A percentile compares a stretch with the other conserved stretches of the same genome.
Conservation (phyloP, 2,888 invertebrate genomes). For the Dexiosoma caninum region DNA sequence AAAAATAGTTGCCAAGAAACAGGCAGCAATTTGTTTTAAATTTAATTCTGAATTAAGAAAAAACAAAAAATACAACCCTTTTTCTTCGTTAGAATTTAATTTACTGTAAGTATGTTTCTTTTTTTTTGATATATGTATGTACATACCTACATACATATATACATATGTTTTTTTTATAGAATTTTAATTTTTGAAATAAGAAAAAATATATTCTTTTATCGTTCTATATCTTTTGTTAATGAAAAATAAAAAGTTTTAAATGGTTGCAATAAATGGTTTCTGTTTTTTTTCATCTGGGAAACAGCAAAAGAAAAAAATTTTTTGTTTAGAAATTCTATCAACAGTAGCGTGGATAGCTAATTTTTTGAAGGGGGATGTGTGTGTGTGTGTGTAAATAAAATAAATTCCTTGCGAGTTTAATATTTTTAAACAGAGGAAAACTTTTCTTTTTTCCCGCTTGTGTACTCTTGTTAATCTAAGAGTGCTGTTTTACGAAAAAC, state of each 20-base stretch:
- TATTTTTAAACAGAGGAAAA: neutral
- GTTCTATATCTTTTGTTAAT: neutral
- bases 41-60: slow-evolving; percentile 4
- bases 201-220: neutral
- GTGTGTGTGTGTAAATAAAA: neutral
- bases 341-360: neutral
- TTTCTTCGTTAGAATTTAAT: neutral
- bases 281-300: neutral
- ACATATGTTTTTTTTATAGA: too few species aligned
- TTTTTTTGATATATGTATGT: slow-evolving; percentile 2
- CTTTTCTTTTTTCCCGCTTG: too few species aligned
- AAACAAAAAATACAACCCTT: neutral
- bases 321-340: neutral
- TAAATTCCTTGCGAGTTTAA: too few species aligned
- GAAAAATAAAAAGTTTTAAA: neutral
- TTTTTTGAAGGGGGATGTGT: neutral
- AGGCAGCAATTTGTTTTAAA: slow-evolving; percentile 23
- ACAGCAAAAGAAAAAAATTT: neutral
- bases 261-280: neutral
- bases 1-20: slow-evolving; percentile 51
- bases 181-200: neutral
- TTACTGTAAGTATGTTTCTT: slow-evolving; percentile 31
- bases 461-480: too few species aligned
- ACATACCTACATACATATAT: neutral
- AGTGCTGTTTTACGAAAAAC: too few species aligned